phyloP scores from a whole-genome alignment of 2,113 vertebrate genomes.

The Pollimyrus isidori region DNA sequence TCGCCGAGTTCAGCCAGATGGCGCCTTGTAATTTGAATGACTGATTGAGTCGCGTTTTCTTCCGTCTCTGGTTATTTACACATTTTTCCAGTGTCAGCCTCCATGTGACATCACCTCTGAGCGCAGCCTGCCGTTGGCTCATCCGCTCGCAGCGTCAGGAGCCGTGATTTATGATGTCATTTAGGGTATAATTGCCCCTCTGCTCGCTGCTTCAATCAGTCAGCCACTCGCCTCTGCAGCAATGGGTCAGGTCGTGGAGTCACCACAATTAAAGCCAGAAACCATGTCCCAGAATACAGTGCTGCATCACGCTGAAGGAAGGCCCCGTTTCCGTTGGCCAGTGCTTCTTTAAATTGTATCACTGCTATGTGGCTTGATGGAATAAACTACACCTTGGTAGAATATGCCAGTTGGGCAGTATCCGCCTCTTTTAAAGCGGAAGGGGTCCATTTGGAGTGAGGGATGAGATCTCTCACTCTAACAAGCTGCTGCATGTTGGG shows the following conservation, averaged over 20 bases:
- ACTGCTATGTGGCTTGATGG: neutral
- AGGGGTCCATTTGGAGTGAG: neutral
- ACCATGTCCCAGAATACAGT: constrained; percentile 14
- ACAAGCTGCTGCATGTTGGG: neutral
- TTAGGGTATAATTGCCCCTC: constrained; percentile 39
- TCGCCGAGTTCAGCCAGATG: neutral
- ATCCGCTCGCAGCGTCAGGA: constrained; percentile 22
- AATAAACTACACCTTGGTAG: neutral
- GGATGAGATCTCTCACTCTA: neutral
- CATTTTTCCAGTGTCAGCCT: neutral
- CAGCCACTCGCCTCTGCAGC: constrained; percentile 30
- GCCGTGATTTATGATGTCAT: constrained; percentile 38
- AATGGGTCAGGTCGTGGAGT: constrained; percentile 34
- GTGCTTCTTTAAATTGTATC: neutral
- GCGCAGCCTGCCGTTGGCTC: constrained; percentile 31
- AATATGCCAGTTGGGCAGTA: neutral
- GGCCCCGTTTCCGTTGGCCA: neutral
- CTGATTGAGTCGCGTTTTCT: neutral
- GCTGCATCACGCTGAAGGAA: neutral
- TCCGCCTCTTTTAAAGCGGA: neutral
- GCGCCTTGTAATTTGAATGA: neutral
- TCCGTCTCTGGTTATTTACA: neutral
- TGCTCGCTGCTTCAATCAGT: constrained; percentile 37
- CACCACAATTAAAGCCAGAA: constrained; percentile 34
- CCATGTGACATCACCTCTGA: constrained; percentile 34